Evolutionary conservation across 2,797 vertebrate genomes (phyloP), one percentile per base, ranked within the genome.

Genomic region (Pempheris klunzingeri): DNA sequence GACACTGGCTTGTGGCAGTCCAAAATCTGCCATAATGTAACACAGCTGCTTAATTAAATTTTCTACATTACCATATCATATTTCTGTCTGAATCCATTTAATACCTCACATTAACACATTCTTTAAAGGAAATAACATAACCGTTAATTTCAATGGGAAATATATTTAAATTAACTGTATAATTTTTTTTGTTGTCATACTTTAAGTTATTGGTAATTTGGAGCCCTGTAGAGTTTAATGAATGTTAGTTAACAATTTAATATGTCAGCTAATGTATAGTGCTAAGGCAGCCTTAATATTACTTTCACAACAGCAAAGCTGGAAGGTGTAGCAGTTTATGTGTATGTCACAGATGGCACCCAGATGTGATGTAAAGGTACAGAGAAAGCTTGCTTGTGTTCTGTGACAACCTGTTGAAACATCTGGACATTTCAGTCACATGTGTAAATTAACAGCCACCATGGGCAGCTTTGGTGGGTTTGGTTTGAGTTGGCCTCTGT

Each of bases 401-500:
- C 38, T 22, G 26, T 36, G 18, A 62, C 38, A 61, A 52, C 54
- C 49, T 77, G 32, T 67, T 59, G 43, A 39, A 74, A 78, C 41
- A 49, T 57, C 46, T 65, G 34, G 9, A 54, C 5, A 30, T 30
- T 68, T 38, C 39, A 32, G 28, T 62, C 28, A 28, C 12, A 34
- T 14, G 7, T 47, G 20, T 71, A 69, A 57, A 68, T 47, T 58
- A 65, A 59, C 14, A 1, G 14, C 30, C 7, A 26, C 12, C 18
- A 14, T 22, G 14, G 43, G 36, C 32, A 32, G 7, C 26, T 39
- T 68, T 26, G 14, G 47, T 46, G 39, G 44, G 41, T 60, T 76
- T 52, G 36, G 28, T 62, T 62, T 58, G 57, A 59, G 26, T 71
- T 71, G 78, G 30, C 39, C 81, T 55, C 71, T 7, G 44, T 82